Evolutionary conservation across 2,888 invertebrate species (phyloP).

Genomic region (Cryptocephalus moraei): DNA sequence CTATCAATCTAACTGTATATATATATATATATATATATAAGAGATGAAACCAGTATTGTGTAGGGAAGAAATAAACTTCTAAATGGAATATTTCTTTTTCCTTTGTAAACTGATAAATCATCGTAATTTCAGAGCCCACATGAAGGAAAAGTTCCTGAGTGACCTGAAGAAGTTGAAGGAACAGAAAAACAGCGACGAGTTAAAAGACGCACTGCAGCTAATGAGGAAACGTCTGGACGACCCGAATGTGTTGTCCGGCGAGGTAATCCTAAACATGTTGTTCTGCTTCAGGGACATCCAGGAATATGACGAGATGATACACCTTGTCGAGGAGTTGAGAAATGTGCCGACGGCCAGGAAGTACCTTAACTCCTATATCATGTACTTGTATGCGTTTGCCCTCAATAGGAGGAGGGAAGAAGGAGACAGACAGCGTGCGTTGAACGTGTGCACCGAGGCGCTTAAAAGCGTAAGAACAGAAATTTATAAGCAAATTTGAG

Average conservation of each 20-base stretch:
- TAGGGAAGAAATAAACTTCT: not conserved
- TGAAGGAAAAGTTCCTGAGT: constrained; percentile 92
- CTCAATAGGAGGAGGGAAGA: constrained; percentile 87
- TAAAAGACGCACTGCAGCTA: constrained; percentile 71
- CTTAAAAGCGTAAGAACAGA: constrained; percentile 49
- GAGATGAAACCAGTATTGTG: no score
- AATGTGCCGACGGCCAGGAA: constrained; percentile 82
- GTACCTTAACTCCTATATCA: constrained; percentile 82
- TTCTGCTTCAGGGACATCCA: constrained; percentile 86
- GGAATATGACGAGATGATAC: constrained; percentile 96
- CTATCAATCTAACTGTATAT: no score
- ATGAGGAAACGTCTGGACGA: constrained; percentile 92
- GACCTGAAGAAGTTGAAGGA: constrained; percentile 91
- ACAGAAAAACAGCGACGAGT: constrained; percentile 70
- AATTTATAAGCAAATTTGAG: not conserved
- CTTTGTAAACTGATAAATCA: not conserved
- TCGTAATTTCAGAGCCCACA: constrained; percentile 62
- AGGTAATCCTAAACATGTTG: constrained; percentile 89
- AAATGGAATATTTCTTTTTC: not conserved
- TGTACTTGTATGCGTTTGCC: constrained; percentile 93
- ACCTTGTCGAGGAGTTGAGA: constrained; percentile 86
- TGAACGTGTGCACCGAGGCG: constrained; percentile 84
- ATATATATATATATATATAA: no score
- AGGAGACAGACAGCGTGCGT: constrained; percentile 90
- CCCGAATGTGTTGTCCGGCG: constrained; percentile 91